A percentile compares a stretch with the other conserved stretches of the same genome.
Evolutionary conservation across 2,113 vertebrate genomes (phyloP).

Genomic region (Oncorhynchus mykiss): DNA sequence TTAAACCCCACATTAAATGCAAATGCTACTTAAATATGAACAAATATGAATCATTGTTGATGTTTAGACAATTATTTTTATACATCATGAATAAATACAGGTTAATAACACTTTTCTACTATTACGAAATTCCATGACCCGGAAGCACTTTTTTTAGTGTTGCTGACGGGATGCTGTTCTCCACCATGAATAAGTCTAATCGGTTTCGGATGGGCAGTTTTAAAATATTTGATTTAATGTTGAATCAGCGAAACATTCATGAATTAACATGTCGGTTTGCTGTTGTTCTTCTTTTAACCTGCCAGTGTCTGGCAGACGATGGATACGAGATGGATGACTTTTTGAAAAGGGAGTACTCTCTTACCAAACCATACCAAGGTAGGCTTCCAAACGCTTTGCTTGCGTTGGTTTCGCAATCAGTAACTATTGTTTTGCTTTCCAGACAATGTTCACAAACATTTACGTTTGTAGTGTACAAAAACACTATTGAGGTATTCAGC

Average conservation of each 20-base stretch:
- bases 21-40: too few relatives aligned
- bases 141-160: too few relatives aligned
- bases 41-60: too few relatives aligned
- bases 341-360: conserved; percentile 88
- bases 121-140: too few relatives aligned
- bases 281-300: conserved; percentile 35
- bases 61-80: too few relatives aligned
- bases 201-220: conserved; percentile 19
- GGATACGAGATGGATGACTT: conserved; percentile 82
- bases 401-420: neutral
- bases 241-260: conserved; percentile 20
- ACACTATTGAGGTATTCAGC: neutral
- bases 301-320: conserved; percentile 54
- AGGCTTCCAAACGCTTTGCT: conserved; percentile 4
- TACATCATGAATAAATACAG: too few relatives aligned
- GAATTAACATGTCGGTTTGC: conserved; percentile 40
- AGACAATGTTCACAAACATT: neutral
- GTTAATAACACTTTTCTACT: too few relatives aligned
- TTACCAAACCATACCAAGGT: conserved; percentile 91
- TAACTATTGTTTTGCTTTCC: neutral
- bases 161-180: conserved; percentile 60
- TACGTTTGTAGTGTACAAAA: neutral
- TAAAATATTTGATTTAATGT: conserved; percentile 24
- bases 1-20: conserved; percentile 50
- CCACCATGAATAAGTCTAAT: conserved; percentile 14